Base-by-base conservation (phyloP, 2,113 vertebrate species). In the Psettodes erumei region DNA sequence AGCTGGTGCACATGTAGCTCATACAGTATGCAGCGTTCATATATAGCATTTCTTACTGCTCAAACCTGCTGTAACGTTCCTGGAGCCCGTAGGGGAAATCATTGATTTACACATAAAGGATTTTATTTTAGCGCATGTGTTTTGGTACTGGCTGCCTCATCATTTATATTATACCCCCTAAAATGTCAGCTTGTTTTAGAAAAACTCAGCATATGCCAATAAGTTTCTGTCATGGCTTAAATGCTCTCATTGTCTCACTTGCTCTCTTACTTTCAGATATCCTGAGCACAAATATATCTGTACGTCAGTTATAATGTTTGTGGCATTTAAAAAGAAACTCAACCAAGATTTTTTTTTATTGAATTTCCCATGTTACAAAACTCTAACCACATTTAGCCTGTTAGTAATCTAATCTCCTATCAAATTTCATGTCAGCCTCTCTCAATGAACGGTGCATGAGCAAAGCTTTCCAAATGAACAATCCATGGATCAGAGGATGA, bases 401-500 rank as follows among this genome's bases (percentile, higher is more conserved):
- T 12, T 16, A 37, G 32, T 51, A 40, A 47, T 73, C 58, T 55
- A 59, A 83, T 74, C 65, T 73, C 38, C 43, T 59, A 79, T 67
- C 64, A 67, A n/a, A 79, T 71, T 69, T 50, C n/a, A 50, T 28
- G 27, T 71, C 42, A 40, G 78, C 42, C 42, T 56, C 25, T 68
- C 11, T 43, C 60, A 69, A 71, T 60, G 43, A 79, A 81, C n/a
- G 11, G 32, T 45, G 27, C 59, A 50, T 40, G 48, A 33, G 56
- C 79, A 48, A 56, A 75, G 35, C 53, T 70, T 77, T 65, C 56
- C 45, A 68, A 73, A 63, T 60, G 51, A 70, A 71, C 67, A 68
- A 71, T 61, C 55, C 70, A 38, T 12, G n/a, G 27, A 87, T 79
- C 65, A 82, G 66, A 82, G 71, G 71, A 35, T 70, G 60, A 64